A percentile compares a stretch with the other conserved stretches of the same genome.
Evolutionary conservation across 2,888 invertebrate genomes (phyloP).

Genomic region (Plagiodera versicolora): DNA sequence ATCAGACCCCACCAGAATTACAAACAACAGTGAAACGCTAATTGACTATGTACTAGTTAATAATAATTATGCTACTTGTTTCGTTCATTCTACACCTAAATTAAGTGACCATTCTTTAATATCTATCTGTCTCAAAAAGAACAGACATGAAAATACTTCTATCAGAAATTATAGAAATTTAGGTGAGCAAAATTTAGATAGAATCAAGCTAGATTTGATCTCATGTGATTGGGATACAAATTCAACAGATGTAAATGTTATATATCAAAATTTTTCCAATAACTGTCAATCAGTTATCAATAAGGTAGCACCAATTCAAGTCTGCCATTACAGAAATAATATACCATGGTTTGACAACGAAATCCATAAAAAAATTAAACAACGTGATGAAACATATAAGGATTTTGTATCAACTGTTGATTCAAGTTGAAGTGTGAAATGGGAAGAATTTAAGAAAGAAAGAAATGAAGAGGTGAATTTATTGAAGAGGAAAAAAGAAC

Average conservation of each 20-base stretch:
- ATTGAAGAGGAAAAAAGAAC: constrained; percentile 1
- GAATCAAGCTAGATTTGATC: background rate
- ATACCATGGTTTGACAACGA: constrained; percentile 8
- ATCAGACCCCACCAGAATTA: constrained; percentile 2
- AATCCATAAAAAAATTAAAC: constrained; percentile 7
- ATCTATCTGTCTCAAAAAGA: constrained; percentile 8
- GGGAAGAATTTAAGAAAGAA: constrained; percentile 1
- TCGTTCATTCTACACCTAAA: constrained; percentile 2
- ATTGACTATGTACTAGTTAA: constrained; percentile 5
- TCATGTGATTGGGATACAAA: background rate
- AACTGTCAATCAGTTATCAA: constrained; percentile 8
- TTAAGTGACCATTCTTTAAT: constrained; percentile 7
- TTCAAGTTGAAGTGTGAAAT: background rate
- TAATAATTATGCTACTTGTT: constrained; percentile 4
- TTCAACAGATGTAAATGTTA: background rate
- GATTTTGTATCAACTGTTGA: background rate
- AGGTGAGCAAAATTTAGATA: constrained; percentile 2
- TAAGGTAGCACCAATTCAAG: constrained; percentile 5
- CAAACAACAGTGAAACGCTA: background rate
- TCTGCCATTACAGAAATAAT: background rate
- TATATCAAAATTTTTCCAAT: constrained; percentile 3
- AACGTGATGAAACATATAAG: background rate
- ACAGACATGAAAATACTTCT: background rate
- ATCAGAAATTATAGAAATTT: constrained; percentile 5
- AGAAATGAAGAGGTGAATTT: background rate